Conservation (phyloP, 2,113 vertebrate species). For the Boleophthalmus pectinirostris region DNA sequence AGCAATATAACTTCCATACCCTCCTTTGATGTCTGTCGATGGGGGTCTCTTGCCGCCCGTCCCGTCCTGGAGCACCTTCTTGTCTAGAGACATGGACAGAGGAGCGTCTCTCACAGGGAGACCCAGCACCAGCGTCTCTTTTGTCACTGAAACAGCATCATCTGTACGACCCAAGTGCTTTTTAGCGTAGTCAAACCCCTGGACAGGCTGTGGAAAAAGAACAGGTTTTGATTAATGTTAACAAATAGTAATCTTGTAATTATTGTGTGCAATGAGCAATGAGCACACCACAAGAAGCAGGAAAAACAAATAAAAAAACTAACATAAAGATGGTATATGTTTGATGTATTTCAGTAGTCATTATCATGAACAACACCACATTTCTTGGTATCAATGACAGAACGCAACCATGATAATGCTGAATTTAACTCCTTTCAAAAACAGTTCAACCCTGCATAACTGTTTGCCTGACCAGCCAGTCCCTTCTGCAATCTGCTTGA, state of each 20-base stretch:
- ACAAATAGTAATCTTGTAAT: background rate
- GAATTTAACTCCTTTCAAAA: too few species aligned
- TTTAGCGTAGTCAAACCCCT: constrained; percentile 98
- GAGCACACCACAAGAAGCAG: too few species aligned
- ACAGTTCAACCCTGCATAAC: too few species aligned
- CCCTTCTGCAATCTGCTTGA: too few species aligned
- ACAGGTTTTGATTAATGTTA: background rate
- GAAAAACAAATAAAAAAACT: too few species aligned
- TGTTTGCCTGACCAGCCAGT: too few species aligned
- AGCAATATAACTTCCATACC: constrained; percentile 66
- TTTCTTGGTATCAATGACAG: too few species aligned
- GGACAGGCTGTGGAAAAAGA: constrained; percentile 83
- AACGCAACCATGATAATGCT: too few species aligned
- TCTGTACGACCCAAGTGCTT: constrained; percentile 94
- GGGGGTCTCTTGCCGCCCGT: constrained; percentile 88
- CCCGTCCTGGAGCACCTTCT: constrained; percentile 86
- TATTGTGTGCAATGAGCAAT: background rate
- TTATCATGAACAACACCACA: too few species aligned
- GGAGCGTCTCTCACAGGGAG: constrained; percentile 88
- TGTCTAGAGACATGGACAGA: constrained; percentile 83
- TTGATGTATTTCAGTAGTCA: too few species aligned
- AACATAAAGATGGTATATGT: too few species aligned
- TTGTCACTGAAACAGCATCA: constrained; percentile 88
- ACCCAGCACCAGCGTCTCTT: constrained; percentile 91
- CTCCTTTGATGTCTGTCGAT: constrained; percentile 90